Conservation (phyloP, 1,140 invertebrate species). For the Lasioglossum albipes region DNA sequence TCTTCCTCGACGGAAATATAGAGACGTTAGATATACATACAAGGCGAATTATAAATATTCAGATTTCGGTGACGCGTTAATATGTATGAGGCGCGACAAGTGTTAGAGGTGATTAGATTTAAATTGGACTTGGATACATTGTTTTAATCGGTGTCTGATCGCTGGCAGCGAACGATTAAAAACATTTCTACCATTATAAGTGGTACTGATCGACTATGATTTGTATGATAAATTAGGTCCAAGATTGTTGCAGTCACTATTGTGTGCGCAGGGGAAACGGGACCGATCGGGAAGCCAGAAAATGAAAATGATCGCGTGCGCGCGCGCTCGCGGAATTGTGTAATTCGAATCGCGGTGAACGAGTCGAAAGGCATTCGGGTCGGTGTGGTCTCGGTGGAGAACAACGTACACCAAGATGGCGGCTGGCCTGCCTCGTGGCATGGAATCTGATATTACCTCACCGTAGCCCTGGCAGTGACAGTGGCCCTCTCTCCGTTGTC, state of each 20-base stretch:
- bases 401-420: slow-evolving; percentile 61
- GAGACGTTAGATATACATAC: neutral
- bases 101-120: too few species aligned
- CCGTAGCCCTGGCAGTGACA: slow-evolving; percentile 69
- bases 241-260: too few species aligned
- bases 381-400: slow-evolving; percentile 28
- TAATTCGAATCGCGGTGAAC: slow-evolving; percentile 26
- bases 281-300: neutral
- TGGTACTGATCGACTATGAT: too few species aligned
- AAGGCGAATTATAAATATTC: slow-evolving; percentile 17
- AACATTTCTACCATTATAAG: too few species aligned
- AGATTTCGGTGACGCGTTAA: neutral
- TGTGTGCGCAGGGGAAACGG: too few species aligned
- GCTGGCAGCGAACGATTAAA: too few species aligned
- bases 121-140: too few species aligned
- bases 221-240: too few species aligned
- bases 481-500: slow-evolving; percentile 55
- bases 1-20: too few species aligned
- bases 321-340: neutral
- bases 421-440: slow-evolving; percentile 57
- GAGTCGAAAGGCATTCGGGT: slow-evolving; percentile 28
- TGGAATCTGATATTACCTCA: slow-evolving; percentile 72
- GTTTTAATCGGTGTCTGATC: too few species aligned
- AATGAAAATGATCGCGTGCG: neutral
- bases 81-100: neutral